phyloP scores from a whole-genome alignment of 2,113 vertebrate genomes.

The Nothocercus julius region DNA sequence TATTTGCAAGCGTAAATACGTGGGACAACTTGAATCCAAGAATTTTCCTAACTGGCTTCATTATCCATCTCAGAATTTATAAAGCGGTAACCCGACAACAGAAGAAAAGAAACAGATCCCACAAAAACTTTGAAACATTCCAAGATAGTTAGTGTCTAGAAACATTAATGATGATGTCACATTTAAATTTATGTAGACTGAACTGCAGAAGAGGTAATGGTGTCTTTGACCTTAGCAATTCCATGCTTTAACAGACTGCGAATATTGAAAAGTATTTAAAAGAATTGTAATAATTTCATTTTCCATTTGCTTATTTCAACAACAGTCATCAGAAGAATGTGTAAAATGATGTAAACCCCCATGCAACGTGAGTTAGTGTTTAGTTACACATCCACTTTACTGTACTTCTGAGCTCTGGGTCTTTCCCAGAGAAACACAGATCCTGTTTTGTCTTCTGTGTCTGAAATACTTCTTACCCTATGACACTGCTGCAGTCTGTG shows the following conservation, averaged over 20 bases:
- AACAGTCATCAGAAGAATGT: not conserved
- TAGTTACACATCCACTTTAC: constrained; percentile 23
- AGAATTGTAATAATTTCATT: not conserved
- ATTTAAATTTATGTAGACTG: not conserved
- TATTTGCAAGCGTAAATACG: not conserved
- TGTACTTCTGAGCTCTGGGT: constrained; percentile 44
- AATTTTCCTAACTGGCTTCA: not conserved
- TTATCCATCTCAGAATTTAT: not conserved
- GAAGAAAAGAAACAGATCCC: not conserved
- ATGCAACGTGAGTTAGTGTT: not conserved
- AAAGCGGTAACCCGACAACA: not conserved
- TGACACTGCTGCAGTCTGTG: constrained; percentile 62
- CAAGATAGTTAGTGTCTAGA: not conserved
- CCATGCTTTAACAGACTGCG: not conserved
- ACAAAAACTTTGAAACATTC: not conserved
- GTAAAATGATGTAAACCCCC: not conserved
- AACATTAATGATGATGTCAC: not conserved
- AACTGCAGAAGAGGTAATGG: not conserved
- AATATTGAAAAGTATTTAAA: constrained; percentile 1
- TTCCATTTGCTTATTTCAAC: not conserved
- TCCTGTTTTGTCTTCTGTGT: constrained; percentile 47
- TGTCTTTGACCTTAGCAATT: constrained; percentile 12
- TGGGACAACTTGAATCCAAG: not conserved
- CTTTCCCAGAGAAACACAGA: not conserved
- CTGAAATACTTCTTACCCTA: constrained; percentile 36